Percentiles rank a stretch among this genome's conserved stretches.
These are phyloP conservation scores for Falcunculus frontatus DNA, from an alignment of 2,113 vertebrate genomes.

Conservation along the genomic window DNA sequence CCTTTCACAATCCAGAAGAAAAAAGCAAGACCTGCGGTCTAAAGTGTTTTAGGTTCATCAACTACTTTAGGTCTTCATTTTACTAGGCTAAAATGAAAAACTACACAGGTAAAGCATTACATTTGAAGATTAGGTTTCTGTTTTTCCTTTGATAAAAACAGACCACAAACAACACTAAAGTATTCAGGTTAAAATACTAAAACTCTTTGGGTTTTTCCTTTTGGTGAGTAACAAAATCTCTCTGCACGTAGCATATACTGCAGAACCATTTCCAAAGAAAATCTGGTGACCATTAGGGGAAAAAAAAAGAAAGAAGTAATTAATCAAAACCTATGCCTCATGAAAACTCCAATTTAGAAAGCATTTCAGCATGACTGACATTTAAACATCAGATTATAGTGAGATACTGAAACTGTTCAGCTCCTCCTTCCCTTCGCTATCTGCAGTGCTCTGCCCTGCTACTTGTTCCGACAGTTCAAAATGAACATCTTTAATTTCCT, in stretches of 20 bases:
- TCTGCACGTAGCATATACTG: fast-evolving
- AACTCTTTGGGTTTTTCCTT: background rate
- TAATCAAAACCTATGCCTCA: background rate
- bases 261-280: background rate
- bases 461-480: background rate
- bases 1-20: background rate
- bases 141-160: background rate
- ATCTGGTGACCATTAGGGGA: background rate
- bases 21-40: background rate
- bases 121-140: background rate
- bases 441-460: background rate
- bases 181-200: background rate
- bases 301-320: background rate
- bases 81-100: background rate
- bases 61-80: background rate
- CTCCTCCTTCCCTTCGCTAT: background rate
- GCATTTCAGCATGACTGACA: background rate
- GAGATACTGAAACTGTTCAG: background rate
- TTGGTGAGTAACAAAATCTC: background rate
- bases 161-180: background rate
- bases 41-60: background rate
- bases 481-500: background rate
- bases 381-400: background rate
- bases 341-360: background rate
- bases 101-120: background rate